Base-by-base conservation (phyloP, 2,113 vertebrate species). In the Calidris pygmaea region DNA sequence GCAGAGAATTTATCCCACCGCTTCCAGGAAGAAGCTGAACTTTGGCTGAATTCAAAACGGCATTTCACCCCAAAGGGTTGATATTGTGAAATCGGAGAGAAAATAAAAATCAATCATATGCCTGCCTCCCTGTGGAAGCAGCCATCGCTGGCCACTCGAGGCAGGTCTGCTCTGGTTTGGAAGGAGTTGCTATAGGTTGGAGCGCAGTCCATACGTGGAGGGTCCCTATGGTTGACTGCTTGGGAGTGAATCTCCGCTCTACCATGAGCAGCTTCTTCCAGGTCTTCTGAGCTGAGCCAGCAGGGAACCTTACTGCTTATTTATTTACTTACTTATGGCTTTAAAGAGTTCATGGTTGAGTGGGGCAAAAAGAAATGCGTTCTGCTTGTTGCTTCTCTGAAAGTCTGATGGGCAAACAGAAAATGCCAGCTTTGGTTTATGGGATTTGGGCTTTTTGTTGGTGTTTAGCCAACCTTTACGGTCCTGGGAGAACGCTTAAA, bases 321-420 rank as follows among this genome's bases (percentile, higher is more conserved):
- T 93, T 90, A 85, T 94, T 95, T 94, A 89, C 76, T 90, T 94
- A 70, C 88, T 96, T 95, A 70, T 43, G 30, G 90, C 88, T 89
- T 89, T 76, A 87, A 87, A 27, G 62, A 91, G 70, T 47, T 95
- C 71, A 59, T 65, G 71, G 73, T 73, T 92, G 84, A 92, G 53
- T 6, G 13, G 37, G 84, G 43, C 45, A 72, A n/a, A 87, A 95
- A 81, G 58, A 82, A 95, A 60, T 0, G 0, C 10, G 27, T 86
- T 90, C 85, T 91, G 30, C 62, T 88, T 66, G 74, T 70, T 86
- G 80, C 56, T 68, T 85, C 76, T 70, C 63, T 43, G 21, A 29
- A 71, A 50, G 62, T 65, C 52, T 70, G 70, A n/a, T 30, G 45
- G 66, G 66, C 3, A 15, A 91, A 60, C 32, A 80, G 39, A 72